Evolutionary conservation across 2,797 vertebrate genomes (phyloP).

Genomic region (Bovichtus variegatus): DNA sequence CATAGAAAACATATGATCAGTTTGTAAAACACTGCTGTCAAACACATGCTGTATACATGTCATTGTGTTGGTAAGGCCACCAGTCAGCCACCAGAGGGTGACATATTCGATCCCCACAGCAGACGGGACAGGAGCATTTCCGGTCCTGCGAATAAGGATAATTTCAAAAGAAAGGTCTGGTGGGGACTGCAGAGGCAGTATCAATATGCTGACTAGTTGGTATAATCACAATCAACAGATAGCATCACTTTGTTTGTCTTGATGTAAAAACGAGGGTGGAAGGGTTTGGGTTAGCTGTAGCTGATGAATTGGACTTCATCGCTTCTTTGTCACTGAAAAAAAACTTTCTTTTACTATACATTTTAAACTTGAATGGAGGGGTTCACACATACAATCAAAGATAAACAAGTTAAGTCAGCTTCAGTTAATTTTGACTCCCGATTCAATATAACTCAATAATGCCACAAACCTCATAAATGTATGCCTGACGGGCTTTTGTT

Average conservation of each 20-base stretch:
- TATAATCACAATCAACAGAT: not conserved
- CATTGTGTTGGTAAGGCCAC: too few relatives aligned
- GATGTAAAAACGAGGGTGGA: too few relatives aligned
- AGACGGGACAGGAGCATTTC: not conserved
- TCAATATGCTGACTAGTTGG: not conserved
- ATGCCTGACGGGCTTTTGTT: not conserved
- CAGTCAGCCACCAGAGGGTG: conserved; percentile 27
- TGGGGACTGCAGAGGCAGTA: too few relatives aligned
- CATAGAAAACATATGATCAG: not conserved
- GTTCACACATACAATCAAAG: not conserved
- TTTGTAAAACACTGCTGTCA: not conserved
- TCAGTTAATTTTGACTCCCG: too few relatives aligned
- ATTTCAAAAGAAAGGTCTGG: conserved; percentile 27
- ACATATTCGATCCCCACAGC: not conserved
- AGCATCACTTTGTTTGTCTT: not conserved
- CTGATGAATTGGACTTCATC: not conserved
- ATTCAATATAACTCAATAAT: too few relatives aligned
- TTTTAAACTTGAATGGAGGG: not conserved
- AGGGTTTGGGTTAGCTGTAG: not conserved
- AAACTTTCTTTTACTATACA: not conserved
- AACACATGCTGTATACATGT: too few relatives aligned
- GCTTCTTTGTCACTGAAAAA: not conserved
- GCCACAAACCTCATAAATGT: rapidly evolving
- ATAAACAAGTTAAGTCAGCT: not conserved
- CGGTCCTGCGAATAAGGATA: not conserved